Evolutionary conservation across 92 coral and sea anemone species (phyloP).

Genomic region (Zoanthus sansibaricus): DNA sequence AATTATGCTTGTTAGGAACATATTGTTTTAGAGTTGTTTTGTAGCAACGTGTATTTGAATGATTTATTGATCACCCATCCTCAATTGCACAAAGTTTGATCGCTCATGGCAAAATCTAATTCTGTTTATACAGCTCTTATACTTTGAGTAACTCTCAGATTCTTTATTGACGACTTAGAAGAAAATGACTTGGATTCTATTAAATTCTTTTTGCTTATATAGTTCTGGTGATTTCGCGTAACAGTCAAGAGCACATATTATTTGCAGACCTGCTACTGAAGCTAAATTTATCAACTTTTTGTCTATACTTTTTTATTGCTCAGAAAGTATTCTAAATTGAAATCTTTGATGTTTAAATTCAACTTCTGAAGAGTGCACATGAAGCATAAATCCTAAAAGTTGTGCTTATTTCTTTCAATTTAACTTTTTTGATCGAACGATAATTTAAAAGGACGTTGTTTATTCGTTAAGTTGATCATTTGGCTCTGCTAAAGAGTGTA

Average conservation of each 20-base stretch:
- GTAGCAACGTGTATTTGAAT: too few species aligned
- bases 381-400: too few species aligned
- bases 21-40: too few species aligned
- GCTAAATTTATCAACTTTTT: background rate
- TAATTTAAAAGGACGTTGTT: background rate
- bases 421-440: background rate
- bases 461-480: slow-evolving; percentile 5
- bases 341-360: background rate
- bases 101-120: too few species aligned
- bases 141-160: background rate
- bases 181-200: background rate
- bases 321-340: background rate
- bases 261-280: background rate
- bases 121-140: too few species aligned
- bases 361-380: background rate
- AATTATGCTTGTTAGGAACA: too few species aligned
- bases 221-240: background rate
- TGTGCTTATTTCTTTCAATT: background rate
- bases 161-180: background rate
- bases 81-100: too few species aligned
- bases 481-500: background rate
- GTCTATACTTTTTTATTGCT: background rate
- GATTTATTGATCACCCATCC: too few species aligned
- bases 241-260: background rate
- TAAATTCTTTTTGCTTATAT: background rate